Evolutionary conservation across 2,888 invertebrate species (phyloP).

Genomic region (Cabera pusaria): DNA sequence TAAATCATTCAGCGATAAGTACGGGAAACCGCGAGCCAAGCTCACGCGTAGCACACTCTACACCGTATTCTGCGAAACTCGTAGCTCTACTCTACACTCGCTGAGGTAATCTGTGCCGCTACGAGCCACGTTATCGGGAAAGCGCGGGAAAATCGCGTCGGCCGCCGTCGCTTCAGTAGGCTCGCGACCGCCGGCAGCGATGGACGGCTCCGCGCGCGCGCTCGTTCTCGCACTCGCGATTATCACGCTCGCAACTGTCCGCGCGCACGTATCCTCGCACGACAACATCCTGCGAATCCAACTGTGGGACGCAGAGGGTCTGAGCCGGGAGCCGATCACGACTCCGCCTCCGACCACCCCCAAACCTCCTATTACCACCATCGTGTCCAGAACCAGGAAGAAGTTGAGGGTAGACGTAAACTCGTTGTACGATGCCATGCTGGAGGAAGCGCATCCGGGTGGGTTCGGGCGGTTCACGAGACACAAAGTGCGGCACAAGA

Average conservation of each 20-base stretch:
- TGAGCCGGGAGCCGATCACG: conserved; percentile 62
- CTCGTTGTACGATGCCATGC: conserved; percentile 68
- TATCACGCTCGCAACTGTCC: conserved; percentile 64
- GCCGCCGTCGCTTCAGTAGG: conserved; percentile 62
- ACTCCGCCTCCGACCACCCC: conserved; percentile 40
- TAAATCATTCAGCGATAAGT: conserved; percentile 62
- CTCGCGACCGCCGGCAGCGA: conserved; percentile 70
- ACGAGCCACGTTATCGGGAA: conserved; percentile 72
- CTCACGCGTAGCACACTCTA: conserved; percentile 20
- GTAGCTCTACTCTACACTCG: conserved; percentile 25
- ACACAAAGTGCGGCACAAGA: conserved; percentile 75
- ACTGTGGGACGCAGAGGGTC: conserved; percentile 76
- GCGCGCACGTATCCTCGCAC: conserved; percentile 71
- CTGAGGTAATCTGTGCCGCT: conserved; percentile 19
- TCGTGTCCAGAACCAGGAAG: conserved; percentile 35
- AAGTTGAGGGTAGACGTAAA: conserved; percentile 69
- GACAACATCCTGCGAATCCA: conserved; percentile 76
- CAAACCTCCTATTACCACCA: conserved; percentile 33
- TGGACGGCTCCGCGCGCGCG: conserved; percentile 66
- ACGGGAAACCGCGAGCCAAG: conserved; percentile 31
- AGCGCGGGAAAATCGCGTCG: conserved; percentile 74
- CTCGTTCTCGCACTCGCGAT: conserved; percentile 57
- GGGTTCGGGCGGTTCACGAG: conserved; percentile 66
- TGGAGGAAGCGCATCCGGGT: conserved; percentile 63
- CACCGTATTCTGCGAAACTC: conserved; percentile 8